A percentile compares a stretch with the other conserved stretches of the same genome.
phyloP scores from a whole-genome alignment of 2,113 vertebrate genomes.

The Balaeniceps rex region DNA sequence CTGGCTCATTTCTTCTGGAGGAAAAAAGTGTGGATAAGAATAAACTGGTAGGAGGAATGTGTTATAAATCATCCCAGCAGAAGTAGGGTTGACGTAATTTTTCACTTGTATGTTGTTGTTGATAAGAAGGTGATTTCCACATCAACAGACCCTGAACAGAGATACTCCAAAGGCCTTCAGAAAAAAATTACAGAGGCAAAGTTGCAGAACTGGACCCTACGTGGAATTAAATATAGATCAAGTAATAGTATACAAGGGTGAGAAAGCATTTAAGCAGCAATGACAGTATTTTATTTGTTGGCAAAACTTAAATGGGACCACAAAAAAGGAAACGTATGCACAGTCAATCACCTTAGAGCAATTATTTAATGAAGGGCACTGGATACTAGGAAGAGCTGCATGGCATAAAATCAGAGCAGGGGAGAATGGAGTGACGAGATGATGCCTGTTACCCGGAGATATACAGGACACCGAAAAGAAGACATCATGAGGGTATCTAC shows the following conservation, averaged over 20 bases:
- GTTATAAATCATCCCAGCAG: background rate
- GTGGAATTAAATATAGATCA: background rate
- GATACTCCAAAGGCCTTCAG: background rate
- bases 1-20: background rate
- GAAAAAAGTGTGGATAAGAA: background rate
- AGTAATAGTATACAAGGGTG: background rate
- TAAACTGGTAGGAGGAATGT: background rate
- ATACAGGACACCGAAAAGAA: background rate
- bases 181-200: background rate
- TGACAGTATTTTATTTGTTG: background rate
- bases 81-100: background rate
- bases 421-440: background rate
- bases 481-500: background rate
- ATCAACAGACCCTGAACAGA: background rate
- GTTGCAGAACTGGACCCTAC: background rate
- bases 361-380: background rate
- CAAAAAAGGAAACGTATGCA: background rate
- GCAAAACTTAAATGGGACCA: background rate
- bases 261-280: background rate
- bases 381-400: background rate
- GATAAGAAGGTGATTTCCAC: constrained; percentile 1
- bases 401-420: background rate
- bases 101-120: background rate
- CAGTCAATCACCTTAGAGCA: background rate
- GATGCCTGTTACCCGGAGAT: background rate